These are phyloP conservation scores for Acropternis orthonyx DNA, from an alignment of 2,797 vertebrate species.

Conservation along the genomic window DNA sequence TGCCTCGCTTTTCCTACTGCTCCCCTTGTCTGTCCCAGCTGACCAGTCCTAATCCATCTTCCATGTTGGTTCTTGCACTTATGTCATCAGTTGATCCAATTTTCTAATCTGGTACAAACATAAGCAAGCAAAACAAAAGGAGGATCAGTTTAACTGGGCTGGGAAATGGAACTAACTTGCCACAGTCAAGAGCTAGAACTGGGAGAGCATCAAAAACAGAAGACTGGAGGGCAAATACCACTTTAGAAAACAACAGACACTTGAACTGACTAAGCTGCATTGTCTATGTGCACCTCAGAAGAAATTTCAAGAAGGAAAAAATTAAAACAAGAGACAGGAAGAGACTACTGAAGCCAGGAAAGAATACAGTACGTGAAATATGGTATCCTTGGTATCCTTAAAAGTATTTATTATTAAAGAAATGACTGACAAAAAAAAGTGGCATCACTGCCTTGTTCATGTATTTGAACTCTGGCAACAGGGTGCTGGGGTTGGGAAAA, in stretches of 20 bases:
- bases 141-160: neutral
- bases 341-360: neutral
- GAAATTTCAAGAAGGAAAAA: neutral
- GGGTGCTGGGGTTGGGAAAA: neutral
- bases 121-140: neutral
- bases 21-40: neutral
- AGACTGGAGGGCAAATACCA: neutral
- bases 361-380: neutral
- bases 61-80: neutral
- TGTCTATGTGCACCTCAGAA: neutral
- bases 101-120: neutral
- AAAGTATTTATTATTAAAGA: neutral
- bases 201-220: neutral
- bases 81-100: neutral
- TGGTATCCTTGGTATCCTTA: rapidly evolving
- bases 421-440: neutral
- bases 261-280: neutral
- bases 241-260: neutral
- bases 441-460: neutral
- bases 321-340: neutral
- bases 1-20: neutral
- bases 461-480: neutral
- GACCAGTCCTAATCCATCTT: neutral
- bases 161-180: neutral
- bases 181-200: neutral